Base-by-base conservation (phyloP, 2,888 invertebrate genomes). In the Celastrina argiolus region DNA sequence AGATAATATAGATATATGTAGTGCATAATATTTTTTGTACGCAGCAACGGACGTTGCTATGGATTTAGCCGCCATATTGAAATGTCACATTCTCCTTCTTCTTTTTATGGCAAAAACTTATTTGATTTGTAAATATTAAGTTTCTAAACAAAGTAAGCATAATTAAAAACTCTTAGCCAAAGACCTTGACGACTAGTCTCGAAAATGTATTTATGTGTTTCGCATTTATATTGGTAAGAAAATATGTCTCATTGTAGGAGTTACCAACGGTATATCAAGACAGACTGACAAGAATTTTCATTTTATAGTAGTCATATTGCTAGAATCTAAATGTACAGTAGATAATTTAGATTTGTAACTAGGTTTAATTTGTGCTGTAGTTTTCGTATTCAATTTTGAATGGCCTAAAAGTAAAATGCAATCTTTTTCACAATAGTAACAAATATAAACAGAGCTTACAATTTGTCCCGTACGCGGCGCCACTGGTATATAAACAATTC, bases 161-260 rank as follows among this genome's bases (percentile, higher is more conserved):
- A 72, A 72, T 72, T 64, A 65, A 68, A 64, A 66, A 39, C 56
- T 80, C 83, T 78, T 84, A 83, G 83, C 90, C 89, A 90, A 90
- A 90, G 90, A 88, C 80, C 75, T 82, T 76, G 77, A 80, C 78
- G 74, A 78, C 89, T 90, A 90, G 89, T 90, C 89, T 86, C 75
- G 76, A 77, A 81, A 69, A 74, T 74, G 76, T 84, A 82, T 84
- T 82, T 83, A 82, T 84, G 77, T 75, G 79, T 80, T 78, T 76
- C 75, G 85, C 84, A 84, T 87, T 84, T 83, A 82, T 75, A 75
- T 76, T 73, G 72, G 71, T 75, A 74, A 72, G 72, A 69, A 66
- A 51, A 67, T 58, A 74, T 74, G 74, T 80, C 77, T 76, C 72
- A 72, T 74, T 68, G 71, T 70, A 72, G 74, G 73, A 82, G 87